Evolutionary conservation across 1,140 invertebrate species (phyloP), one percentile per base, ranked within the genome.

Genomic region (Drosophila willistoni): DNA sequence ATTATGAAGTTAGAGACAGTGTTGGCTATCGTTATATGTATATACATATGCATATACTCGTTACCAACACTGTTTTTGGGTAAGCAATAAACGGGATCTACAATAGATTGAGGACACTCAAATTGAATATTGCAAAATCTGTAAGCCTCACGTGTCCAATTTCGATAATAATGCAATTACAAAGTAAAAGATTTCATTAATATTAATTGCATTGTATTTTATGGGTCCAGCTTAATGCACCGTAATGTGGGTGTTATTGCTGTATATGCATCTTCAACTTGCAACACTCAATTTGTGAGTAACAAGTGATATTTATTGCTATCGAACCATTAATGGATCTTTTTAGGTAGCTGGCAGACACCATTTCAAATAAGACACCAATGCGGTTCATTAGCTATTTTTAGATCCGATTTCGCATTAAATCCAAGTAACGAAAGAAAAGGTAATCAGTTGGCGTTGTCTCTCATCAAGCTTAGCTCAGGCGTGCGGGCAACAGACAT

Each of bases 401-500:
- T 65, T 77, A 77, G 66, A 64, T 41, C 71, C 44, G 44, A 51
- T 51, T 51, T 19, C 44, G 44, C 44, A 51, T 51, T 10, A 51
- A 47, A 17, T 17, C 17, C 6, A 47, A 47, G 59, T 64, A 59
- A 47, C 44, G 36, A 56, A 71, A 61, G 1, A 55, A 70, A 64
- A 65, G 39, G 55, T 62, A 56, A 56, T 36, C 29, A 44, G 41
- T 42, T 65, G 55, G 65, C 44, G 17, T 29, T 39, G 25, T 6
- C 10, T 61, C 13, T 2, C 41, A 55, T 59, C 75, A 73, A 3
- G 44, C 17, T 39, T 12, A 17, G 66, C 63, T 59, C 66, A 70
- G 36, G 63, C 66, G 83, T 68, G 70, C 82, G 80, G 77, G 76
- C 69, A 59, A 73, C 82, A 77, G 77, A 76, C 69, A 56, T 67